Evolutionary conservation across 2,797 vertebrate genomes (phyloP).

Genomic region (Sebastes dallii): DNA sequence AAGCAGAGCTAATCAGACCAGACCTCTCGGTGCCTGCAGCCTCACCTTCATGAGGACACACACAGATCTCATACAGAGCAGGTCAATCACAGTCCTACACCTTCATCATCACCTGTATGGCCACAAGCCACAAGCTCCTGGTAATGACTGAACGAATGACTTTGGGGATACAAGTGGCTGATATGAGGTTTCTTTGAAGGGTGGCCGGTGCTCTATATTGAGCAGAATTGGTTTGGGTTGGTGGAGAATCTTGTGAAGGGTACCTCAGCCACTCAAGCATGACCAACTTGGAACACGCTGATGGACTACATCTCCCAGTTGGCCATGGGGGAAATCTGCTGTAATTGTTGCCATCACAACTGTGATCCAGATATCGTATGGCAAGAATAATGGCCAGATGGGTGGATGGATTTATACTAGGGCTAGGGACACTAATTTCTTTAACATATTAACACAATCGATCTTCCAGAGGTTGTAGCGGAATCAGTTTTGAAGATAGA

Average conservation of each 20-base stretch:
- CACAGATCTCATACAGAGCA: slow-evolving; percentile 3
- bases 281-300: not conserved
- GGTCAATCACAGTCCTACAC: slow-evolving; percentile 10
- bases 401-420: too few species aligned
- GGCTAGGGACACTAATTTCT: too few species aligned
- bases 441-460: too few species aligned
- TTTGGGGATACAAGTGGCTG: slow-evolving; percentile 3
- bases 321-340: not conserved
- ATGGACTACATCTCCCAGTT: not conserved
- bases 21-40: slow-evolving; percentile 41
- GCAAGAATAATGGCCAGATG: not conserved
- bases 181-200: not conserved
- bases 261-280: not conserved
- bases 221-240: not conserved
- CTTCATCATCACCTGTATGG: slow-evolving; percentile 13
- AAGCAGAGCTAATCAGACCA: slow-evolving; percentile 51
- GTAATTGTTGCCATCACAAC: not conserved
- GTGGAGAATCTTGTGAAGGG: not conserved
- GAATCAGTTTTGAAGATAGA: too few species aligned
- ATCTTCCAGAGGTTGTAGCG: too few species aligned
- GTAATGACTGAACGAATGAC: slow-evolving; percentile 9
- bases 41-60: slow-evolving; percentile 39
- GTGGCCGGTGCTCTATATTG: not conserved
- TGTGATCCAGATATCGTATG: not conserved
- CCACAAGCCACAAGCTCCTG: slow-evolving; percentile 11